Evolutionary conservation across 2,797 vertebrate genomes (phyloP), one percentile per base, ranked within the genome.

Genomic region (Aulostomus chinensis): DNA sequence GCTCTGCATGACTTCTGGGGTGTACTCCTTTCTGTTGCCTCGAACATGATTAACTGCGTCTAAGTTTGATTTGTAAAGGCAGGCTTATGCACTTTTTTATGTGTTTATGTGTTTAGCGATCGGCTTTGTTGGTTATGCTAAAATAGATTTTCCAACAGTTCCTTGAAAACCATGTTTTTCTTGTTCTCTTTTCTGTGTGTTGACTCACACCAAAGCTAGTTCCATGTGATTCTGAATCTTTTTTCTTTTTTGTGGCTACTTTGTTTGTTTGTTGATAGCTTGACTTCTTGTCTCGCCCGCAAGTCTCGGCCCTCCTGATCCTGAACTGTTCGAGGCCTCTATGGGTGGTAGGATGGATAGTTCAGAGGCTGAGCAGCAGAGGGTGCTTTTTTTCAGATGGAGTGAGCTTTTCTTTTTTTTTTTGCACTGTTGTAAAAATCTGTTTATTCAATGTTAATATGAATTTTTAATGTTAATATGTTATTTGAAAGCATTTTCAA

Each of bases 361-460:
- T 73, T 75, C 56, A 40, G n/a, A 28, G 6, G n/a, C 6, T 48
- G 5, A 45, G 43, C 90, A 86, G 85, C 78, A 92, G 90, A 88
- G 84, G 86, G 80, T 58, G 58, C 84, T 86, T 57, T 86, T 88
- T 36, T 58, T 80, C 63, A 87, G 34, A 16, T 42, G 43, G 58
- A 18, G 5, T 29, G n/a, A 57, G 28, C n/a, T 12, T 13, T 13
- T n/a, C n/a, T n/a, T n/a, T n/a, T 33, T 17, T 28, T 46, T 25
- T 11, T 3, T 45, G 16, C 22, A n/a, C 17, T 10, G 29, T 34
- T 40, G 9, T 41, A 13, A 59, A 40, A n/a, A n/a, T n/a, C n/a
- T n/a, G n/a, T n/a, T n/a, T n/a, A n/a, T n/a, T n/a, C n/a, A n/a
- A n/a, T n/a, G n/a, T n/a, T n/a, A n/a, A n/a, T n/a, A n/a, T n/a